phyloP scores from a whole-genome alignment of 2,888 invertebrate genomes.

The Caenorhabditis wallacei region DNA sequence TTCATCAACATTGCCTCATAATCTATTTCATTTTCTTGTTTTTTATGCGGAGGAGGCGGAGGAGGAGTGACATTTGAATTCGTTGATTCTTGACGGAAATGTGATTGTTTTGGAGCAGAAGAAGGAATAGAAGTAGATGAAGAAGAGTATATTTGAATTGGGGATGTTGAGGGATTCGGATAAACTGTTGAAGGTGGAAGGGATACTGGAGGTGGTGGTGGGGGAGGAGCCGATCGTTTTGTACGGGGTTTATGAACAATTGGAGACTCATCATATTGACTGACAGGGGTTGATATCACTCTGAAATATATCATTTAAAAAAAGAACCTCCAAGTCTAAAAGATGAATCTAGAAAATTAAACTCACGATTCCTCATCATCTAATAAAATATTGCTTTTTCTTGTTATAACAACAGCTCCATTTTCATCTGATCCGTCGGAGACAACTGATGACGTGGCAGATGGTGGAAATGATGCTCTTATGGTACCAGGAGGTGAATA shows the following conservation, averaged over 20 bases:
- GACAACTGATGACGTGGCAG: constrained; percentile 33
- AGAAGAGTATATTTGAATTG: background rate
- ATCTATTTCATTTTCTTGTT: constrained; percentile 33
- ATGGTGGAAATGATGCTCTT: constrained; percentile 30
- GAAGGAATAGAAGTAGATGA: background rate
- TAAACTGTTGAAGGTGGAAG: background rate
- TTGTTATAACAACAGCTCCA: constrained; percentile 27
- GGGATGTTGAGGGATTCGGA: background rate
- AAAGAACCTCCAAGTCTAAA: no score
- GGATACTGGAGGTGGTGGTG: constrained; percentile 36
- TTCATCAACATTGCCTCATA: constrained; percentile 52
- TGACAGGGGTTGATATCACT: constrained; percentile 55
- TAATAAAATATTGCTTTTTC: constrained; percentile 57
- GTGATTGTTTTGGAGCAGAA: constrained; percentile 1
- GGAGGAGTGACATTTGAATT: constrained; percentile 33
- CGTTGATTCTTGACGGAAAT: constrained; percentile 13
- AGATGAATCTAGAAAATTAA: no score
- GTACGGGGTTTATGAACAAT: constrained; percentile 22
- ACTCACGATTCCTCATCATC: constrained; percentile 62
- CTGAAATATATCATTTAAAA: constrained; percentile 22
- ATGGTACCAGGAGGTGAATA: constrained; percentile 60
- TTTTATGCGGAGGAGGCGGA: constrained; percentile 39
- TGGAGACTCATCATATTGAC: constrained; percentile 59
- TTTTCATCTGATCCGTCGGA: constrained; percentile 36
- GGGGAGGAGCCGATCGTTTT: constrained; percentile 55